A percentile compares a stretch with the other conserved stretches of the same genome.
phyloP scores from a whole-genome alignment of 2,113 vertebrate genomes.

The Hippocampus mohnikei region DNA sequence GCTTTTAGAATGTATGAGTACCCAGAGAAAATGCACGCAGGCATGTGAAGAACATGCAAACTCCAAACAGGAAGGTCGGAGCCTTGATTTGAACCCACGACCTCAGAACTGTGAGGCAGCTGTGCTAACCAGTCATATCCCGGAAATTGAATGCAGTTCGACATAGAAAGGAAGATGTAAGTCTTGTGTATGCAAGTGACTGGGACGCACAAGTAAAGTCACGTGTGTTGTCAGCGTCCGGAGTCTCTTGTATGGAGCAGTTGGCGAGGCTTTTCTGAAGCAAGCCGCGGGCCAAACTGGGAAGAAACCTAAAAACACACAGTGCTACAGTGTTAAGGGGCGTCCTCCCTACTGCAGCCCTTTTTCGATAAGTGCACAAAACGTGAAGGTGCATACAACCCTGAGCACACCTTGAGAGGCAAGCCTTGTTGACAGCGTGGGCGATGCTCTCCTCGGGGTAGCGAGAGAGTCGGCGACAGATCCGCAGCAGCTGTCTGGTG shows the following conservation, averaged over 20 bases:
- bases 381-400: too few relatives aligned
- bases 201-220: constrained; percentile 78
- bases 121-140: too few relatives aligned
- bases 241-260: constrained; percentile 71
- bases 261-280: constrained; percentile 83
- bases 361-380: background rate
- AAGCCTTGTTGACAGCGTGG: constrained; percentile 87
- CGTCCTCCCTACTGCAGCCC: background rate
- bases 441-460: constrained; percentile 86
- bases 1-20: too few relatives aligned
- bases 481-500: constrained; percentile 87
- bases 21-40: too few relatives aligned
- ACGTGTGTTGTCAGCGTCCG: constrained; percentile 52
- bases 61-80: too few relatives aligned
- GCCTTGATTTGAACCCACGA: too few relatives aligned
- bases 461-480: constrained; percentile 84
- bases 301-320: constrained; percentile 81
- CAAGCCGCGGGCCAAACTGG: constrained; percentile 83
- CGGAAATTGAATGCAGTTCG: too few relatives aligned
- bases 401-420: constrained; percentile 85
- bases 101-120: too few relatives aligned
- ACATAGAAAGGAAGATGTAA: too few relatives aligned
- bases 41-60: too few relatives aligned
- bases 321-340: background rate
- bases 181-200: background rate